These are phyloP conservation scores for Alviniconcha strummeri DNA, from an alignment of 2,888 invertebrate species.

Conservation along the genomic window DNA sequence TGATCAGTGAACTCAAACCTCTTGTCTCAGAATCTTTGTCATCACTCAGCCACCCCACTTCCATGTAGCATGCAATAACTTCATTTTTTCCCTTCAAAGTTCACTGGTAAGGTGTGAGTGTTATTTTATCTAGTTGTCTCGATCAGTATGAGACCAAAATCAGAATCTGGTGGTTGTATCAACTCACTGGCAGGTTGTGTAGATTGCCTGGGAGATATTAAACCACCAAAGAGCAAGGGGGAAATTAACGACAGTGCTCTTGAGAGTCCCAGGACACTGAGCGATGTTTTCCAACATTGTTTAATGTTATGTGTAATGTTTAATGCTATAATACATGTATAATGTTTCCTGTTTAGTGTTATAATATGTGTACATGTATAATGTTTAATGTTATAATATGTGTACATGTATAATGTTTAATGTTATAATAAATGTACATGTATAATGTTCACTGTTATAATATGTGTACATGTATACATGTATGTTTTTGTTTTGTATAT, in stretches of 20 bases:
- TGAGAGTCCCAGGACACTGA: slow-evolving; percentile 11
- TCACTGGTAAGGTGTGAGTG: no score
- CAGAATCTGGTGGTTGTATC: slow-evolving; percentile 24
- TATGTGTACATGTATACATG: no score
- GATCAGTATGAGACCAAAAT: no score
- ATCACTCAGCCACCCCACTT: no score
- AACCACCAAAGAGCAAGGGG: slow-evolving; percentile 8
- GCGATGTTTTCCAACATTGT: slow-evolving; percentile 22
- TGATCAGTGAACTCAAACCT: no score
- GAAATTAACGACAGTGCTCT: slow-evolving; percentile 18
- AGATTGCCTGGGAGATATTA: slow-evolving; percentile 12
- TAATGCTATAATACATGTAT: background rate
- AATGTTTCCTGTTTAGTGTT: background rate
- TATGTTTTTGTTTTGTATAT: no score
- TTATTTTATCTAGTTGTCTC: no score
- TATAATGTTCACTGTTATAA: background rate
- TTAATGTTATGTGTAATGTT: background rate
- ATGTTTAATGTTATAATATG: background rate
- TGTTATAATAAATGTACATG: no score
- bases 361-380: background rate
- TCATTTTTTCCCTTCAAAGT: no score
- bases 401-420: background rate
- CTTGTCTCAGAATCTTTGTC: no score
- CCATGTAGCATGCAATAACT: no score
- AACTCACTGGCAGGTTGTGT: background rate